Base-by-base conservation (phyloP, 1,140 invertebrate species). In the Drosophila willistoni region DNA sequence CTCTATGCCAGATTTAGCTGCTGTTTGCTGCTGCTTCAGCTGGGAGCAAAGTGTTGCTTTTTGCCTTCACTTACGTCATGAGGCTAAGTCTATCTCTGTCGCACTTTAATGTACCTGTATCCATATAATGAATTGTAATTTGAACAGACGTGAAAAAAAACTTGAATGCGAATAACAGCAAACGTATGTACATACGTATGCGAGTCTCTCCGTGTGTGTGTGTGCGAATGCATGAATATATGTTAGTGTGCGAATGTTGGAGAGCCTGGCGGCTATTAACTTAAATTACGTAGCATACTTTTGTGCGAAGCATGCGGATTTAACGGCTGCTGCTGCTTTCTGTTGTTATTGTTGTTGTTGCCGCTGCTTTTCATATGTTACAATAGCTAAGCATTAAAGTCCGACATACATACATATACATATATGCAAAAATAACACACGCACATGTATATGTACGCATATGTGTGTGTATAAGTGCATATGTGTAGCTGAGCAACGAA, bases 221-320 rank as follows among this genome's bases (percentile, higher is more conserved):
- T 29, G n/a, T 39, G 47, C 17, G 29, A 44, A 54, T 39, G 36
- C 39, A 54, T 60, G 33, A 5, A 29, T 60, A 3, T 51, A 41
- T 47, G 13, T 56, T 12, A 33, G 39, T 33, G 55, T 25, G 65
- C 36, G 44, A 42, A 39, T 33, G 33, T 68, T 33, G 14, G 47
- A 68, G 55, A 77, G 65, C 56, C 54, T 41, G 73, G 55, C 64
- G 55, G 84, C 76, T 87, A 87, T 89, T 87, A 82, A 87, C 79
- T 87, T 77, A 83, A 89, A 87, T 89, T 87, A 87, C 79, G 77
- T 80, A 79, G 83, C 84, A 87, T 83, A 83, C 79, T 77, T 89
- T 89, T 79, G 70, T 77, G 79, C 61, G 74, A 61, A 9, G 65
- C 62, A 51, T 64, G 79, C 79, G 73, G 79, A 84, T 78, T 85